Evolutionary conservation across 2,797 vertebrate genomes (phyloP).

Genomic region (Cyprinodon diabolis): DNA sequence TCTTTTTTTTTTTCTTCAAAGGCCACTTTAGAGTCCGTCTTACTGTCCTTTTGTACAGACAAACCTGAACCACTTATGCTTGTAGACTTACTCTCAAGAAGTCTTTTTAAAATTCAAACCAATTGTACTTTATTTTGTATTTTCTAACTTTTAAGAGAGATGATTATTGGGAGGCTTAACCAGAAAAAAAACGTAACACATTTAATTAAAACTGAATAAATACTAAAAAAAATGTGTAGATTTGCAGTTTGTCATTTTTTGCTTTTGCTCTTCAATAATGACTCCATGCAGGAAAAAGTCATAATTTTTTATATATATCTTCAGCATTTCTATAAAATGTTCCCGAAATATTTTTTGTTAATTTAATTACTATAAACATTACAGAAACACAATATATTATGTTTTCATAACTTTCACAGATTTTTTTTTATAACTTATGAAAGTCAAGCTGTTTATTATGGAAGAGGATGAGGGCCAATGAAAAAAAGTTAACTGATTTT

Average conservation of each 20-base stretch:
- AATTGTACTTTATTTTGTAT: conserved; percentile 83
- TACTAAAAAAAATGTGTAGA: conserved; percentile 67
- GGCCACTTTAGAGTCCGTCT: conserved; percentile 18
- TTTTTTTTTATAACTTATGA: too few relatives aligned
- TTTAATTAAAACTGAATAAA: conserved; percentile 89
- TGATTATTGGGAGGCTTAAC: conserved; percentile 82
- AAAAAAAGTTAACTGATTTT: too few relatives aligned
- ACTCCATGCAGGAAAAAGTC: not conserved
- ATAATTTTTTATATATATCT: too few relatives aligned
- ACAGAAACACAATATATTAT: too few relatives aligned
- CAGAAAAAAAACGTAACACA: conserved; percentile 85
- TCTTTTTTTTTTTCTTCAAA: conserved; percentile 23
- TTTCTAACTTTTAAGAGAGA: conserved; percentile 80
- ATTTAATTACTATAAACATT: too few relatives aligned
- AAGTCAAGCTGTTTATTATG: too few relatives aligned
- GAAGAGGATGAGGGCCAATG: too few relatives aligned
- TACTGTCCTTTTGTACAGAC: conserved; percentile 72
- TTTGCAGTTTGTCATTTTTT: conserved; percentile 39
- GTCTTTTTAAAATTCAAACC: conserved; percentile 83
- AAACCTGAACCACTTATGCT: conserved; percentile 84
- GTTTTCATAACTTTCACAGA: too few relatives aligned
- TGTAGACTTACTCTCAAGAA: conserved; percentile 77
- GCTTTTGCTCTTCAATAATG: not conserved
- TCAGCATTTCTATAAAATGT: too few relatives aligned
- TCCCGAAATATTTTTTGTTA: too few relatives aligned